A percentile compares a stretch with the other conserved stretches of the same genome.
Conservation (phyloP, 2,888 invertebrate genomes). For the Caenorhabditis uteleia region DNA sequence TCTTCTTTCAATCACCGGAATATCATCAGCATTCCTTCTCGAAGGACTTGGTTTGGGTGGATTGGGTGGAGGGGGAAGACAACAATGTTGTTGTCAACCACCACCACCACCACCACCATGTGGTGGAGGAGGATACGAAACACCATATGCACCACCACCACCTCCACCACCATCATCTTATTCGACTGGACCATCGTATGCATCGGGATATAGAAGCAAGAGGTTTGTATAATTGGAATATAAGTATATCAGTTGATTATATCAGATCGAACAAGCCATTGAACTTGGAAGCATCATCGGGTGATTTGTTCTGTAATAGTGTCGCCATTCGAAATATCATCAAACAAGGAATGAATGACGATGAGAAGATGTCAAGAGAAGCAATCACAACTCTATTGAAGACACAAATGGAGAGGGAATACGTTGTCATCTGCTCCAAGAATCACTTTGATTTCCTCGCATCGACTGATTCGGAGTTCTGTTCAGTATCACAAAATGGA, state of each 20-base stretch:
- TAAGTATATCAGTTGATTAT: too few species aligned
- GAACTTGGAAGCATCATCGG: slow-evolving; percentile 28
- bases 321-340: slow-evolving; percentile 32
- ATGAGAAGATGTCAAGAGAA: slow-evolving; percentile 32
- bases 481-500: slow-evolving; percentile 26
- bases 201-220: neutral
- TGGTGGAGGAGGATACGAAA: slow-evolving; percentile 31
- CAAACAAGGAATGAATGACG: slow-evolving; percentile 35
- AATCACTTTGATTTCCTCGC: slow-evolving; percentile 34
- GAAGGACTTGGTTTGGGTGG: slow-evolving; percentile 34
- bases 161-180: slow-evolving; percentile 33
- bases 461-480: slow-evolving; percentile 34
- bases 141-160: slow-evolving; percentile 6
- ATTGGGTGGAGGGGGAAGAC: slow-evolving; percentile 15
- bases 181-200: too few species aligned
- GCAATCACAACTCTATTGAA: slow-evolving; percentile 26
- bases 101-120: slow-evolving; percentile 39
- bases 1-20: slow-evolving; percentile 13
- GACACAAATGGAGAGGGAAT: slow-evolving; percentile 19
- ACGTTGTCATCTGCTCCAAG: slow-evolving; percentile 35
- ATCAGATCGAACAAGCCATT: slow-evolving; percentile 20
- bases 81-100: slow-evolving; percentile 36
- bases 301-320: slow-evolving; percentile 36
- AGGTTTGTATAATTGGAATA: neutral
- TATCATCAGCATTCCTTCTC: slow-evolving; percentile 29